Conservation (phyloP, 1,140 invertebrate species). For the Tetramorium alpestre region DNA sequence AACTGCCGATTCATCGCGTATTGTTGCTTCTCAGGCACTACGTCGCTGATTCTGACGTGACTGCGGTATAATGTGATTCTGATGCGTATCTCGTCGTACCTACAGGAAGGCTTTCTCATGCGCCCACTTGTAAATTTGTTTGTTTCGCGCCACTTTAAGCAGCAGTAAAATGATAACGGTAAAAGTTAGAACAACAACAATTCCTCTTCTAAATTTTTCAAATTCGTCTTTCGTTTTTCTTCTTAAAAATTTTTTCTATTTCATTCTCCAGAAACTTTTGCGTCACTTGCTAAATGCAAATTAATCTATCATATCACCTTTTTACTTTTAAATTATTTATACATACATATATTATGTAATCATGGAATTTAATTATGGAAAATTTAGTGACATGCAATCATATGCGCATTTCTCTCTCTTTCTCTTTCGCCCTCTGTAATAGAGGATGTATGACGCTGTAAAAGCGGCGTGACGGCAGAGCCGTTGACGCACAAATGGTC, state of each 20-base stretch:
- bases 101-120: slow-evolving; percentile 15
- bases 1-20: slow-evolving; percentile 68
- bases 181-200: background rate
- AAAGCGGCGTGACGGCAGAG: slow-evolving; percentile 9
- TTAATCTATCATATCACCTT: background rate
- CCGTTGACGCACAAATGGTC: slow-evolving; percentile 44
- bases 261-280: background rate
- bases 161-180: background rate
- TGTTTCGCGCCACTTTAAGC: background rate
- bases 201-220: background rate
- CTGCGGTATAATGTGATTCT: slow-evolving; percentile 43
- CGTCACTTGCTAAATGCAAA: background rate
- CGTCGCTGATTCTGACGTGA: slow-evolving; percentile 38
- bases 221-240: background rate
- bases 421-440: background rate
- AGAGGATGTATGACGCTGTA: slow-evolving; percentile 4
- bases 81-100: slow-evolving; percentile 33
- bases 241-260: background rate
- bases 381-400: background rate
- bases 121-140: slow-evolving; percentile 25
- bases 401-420: background rate
- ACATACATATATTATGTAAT: no score
- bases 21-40: slow-evolving; percentile 32
- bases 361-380: background rate
- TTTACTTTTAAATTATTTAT: background rate